phyloP scores from a whole-genome alignment of 1,140 invertebrate species.

The Sitodiplosis mosellana region DNA sequence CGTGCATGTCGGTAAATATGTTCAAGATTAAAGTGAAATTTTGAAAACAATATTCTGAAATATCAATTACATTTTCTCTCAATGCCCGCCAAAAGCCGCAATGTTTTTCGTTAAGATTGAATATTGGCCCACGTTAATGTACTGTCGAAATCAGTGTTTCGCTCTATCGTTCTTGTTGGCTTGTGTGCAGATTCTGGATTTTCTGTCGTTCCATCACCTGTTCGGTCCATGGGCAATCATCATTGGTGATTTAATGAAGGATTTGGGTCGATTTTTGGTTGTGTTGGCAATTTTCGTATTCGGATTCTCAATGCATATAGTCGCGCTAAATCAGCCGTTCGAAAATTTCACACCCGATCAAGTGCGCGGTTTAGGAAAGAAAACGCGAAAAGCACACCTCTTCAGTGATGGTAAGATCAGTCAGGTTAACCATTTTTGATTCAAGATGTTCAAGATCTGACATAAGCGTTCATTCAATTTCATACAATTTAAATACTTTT shows the following conservation, averaged over 20 bases:
- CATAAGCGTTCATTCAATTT: background rate
- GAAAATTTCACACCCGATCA: slow-evolving; percentile 37
- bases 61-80: too few relatives aligned
- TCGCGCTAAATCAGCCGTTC: slow-evolving; percentile 87
- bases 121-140: slow-evolving; percentile 69
- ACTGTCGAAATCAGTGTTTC: slow-evolving; percentile 89
- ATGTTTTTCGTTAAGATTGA: slow-evolving; percentile 44
- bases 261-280: slow-evolving; percentile 87
- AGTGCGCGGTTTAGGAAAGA: slow-evolving; percentile 29
- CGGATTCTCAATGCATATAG: slow-evolving; percentile 95
- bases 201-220: slow-evolving; percentile 92
- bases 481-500: too few relatives aligned
- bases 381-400: slow-evolving; percentile 24
- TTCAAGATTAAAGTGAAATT: too few relatives aligned
- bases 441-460: background rate
- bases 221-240: slow-evolving; percentile 97
- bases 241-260: slow-evolving; percentile 75
- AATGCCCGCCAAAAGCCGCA: background rate
- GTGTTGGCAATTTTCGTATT: slow-evolving; percentile 95
- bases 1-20: slow-evolving; percentile 59
- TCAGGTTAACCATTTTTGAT: too few relatives aligned
- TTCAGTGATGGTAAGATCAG: slow-evolving; percentile 55
- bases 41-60: too few relatives aligned
- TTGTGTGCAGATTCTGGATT: slow-evolving; percentile 94
- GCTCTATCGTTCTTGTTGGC: slow-evolving; percentile 84